Conservation (phyloP, 2,888 invertebrate genomes). For the Diabrotica balteata region DNA sequence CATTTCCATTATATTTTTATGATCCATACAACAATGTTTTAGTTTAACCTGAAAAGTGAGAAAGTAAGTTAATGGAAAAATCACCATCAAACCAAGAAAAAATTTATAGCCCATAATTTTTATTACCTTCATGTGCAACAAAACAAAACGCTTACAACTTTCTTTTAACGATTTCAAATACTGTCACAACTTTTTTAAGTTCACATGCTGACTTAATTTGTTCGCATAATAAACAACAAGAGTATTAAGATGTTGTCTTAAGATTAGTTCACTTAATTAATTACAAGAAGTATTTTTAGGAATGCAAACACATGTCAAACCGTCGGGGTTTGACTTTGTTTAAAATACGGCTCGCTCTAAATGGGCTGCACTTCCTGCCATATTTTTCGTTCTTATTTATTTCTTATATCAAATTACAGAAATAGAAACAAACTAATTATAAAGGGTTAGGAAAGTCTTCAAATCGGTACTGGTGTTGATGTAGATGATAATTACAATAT, state of each 20-base stretch:
- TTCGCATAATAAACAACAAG: conserved; percentile 3
- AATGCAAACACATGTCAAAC: neutral
- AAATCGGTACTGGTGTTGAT: too few relatives aligned
- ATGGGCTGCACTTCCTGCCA: conserved; percentile 10
- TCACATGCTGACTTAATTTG: neutral
- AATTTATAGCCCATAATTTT: too few relatives aligned
- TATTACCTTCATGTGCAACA: too few relatives aligned
- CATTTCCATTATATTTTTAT: too few relatives aligned
- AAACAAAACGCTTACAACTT: too few relatives aligned
- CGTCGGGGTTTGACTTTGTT: neutral
- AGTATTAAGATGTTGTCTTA: conserved; percentile 4
- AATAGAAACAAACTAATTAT: conserved; percentile 3
- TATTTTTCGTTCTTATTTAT: conserved; percentile 3
- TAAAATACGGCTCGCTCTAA: neutral
- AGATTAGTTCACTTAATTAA: conserved; percentile 3
- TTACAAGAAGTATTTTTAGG: conserved; percentile 11
- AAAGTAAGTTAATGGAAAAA: too few relatives aligned
- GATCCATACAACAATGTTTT: too few relatives aligned
- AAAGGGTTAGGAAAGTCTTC: too few relatives aligned
- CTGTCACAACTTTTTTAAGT: neutral
- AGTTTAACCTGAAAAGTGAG: too few relatives aligned
- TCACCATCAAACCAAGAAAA: too few relatives aligned
- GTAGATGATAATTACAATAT: too few relatives aligned
- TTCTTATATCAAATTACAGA: conserved; percentile 8
- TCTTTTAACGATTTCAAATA: neutral